Base-by-base conservation (phyloP, 2,888 invertebrate genomes). In the Leucophenga maculata region DNA sequence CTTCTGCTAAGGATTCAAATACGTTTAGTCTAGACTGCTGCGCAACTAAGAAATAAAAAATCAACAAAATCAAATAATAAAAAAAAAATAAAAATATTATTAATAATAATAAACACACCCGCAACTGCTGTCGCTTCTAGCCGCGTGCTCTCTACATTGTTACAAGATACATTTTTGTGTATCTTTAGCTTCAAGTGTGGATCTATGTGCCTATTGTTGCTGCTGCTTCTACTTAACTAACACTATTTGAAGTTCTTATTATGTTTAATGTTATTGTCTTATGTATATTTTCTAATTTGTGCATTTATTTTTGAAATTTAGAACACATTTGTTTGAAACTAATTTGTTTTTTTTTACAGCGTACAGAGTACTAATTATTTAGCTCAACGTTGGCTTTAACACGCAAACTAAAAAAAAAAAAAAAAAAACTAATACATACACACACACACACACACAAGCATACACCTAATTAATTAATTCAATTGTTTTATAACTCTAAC, bases 1-100 rank as follows among this genome's bases (percentile, higher is more conserved):
- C 74, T 75, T 74, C 80, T 67, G 46, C 67, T 73, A 69, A 71
- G 71, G 72, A 69, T 74, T 54, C 54, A 14, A 13, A 59, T 14
- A 59, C 26, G 72, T n/a, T n/a, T n/a, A n/a, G n/a, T n/a, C 52
- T 18, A 52, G n/a, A 9, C 22, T 14, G 22, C 22, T 54, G 22
- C 8, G 22, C 22, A 18, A 2, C 54, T 20, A 54, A 54, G 16
- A 20, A 18, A 20, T 20, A 39, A 11, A 39, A 39, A 39, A 6
- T 6, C 1, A 39, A 39, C 11, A 39, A 39, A 39, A 39, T 39
- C 3, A 39, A 39, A 39, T 26, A 3, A 39, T n/a, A 39, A 39
- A 39, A 8, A 39, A 39, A 39, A 9, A 39, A 11, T 8, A 11
- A 39, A 26, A 26, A 26, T 26, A 3, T 26, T 4, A 26, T 26